These are phyloP conservation scores for Calephelis virginiensis DNA, from an alignment of 1,140 invertebrate genomes.

Conservation along the genomic window DNA sequence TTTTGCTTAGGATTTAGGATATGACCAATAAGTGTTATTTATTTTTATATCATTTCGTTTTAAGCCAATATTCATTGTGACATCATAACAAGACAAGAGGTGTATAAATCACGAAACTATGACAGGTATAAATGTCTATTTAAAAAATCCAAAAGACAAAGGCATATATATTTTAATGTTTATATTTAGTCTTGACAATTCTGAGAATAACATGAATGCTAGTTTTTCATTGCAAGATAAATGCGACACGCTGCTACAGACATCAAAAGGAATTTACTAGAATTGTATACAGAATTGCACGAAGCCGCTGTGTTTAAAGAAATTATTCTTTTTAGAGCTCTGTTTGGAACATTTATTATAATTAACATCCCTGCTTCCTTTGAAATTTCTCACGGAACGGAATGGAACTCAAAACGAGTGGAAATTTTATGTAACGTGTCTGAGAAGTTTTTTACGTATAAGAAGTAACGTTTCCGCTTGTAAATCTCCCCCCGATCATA, in stretches of 20 bases:
- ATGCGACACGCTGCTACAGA: conserved; percentile 1
- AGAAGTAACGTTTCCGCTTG: too few relatives aligned
- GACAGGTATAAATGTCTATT: too few relatives aligned
- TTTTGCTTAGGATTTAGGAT: too few relatives aligned
- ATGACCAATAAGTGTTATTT: too few relatives aligned
- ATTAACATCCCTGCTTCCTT: conserved; percentile 8
- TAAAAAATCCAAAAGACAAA: neutral
- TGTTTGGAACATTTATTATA: conserved; percentile 11
- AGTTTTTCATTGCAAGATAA: conserved; percentile 9
- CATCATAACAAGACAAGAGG: too few relatives aligned
- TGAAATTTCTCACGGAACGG: too few relatives aligned
- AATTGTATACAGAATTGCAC: neutral
- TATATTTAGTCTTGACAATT: neutral
- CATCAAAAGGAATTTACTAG: conserved; percentile 17
- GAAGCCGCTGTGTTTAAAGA: neutral
- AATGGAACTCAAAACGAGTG: neutral
- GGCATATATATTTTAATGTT: neutral
- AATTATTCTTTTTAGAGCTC: neutral
- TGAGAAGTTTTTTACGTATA: neutral
- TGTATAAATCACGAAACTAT: too few relatives aligned
- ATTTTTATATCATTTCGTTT: too few relatives aligned
- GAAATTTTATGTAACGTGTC: neutral
- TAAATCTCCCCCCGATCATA: too few relatives aligned
- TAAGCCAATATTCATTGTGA: too few relatives aligned
- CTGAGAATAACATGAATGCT: neutral